These are phyloP conservation scores for Anaspis maculata DNA, from an alignment of 2,888 invertebrate species.

Conservation along the genomic window DNA sequence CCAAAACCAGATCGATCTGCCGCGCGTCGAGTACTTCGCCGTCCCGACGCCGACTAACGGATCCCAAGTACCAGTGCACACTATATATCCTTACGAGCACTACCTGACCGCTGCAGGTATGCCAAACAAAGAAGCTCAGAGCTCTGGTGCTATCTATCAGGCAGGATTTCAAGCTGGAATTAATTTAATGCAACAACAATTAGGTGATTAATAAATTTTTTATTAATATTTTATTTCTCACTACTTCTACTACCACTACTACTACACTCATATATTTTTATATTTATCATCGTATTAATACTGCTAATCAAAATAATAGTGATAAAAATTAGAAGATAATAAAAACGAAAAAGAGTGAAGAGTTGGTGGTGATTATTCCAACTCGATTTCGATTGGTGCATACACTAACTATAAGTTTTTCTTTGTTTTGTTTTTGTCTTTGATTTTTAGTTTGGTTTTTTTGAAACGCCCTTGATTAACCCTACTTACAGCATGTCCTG, in stretches of 20 bases:
- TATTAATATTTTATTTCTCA: too few species aligned
- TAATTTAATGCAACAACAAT: conserved; percentile 37
- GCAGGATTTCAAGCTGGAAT: conserved; percentile 42
- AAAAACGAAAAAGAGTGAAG: too few species aligned
- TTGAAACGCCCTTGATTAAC: conserved; percentile 2
- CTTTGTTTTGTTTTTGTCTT: too few species aligned
- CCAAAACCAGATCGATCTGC: conserved; percentile 34
- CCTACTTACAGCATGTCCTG: conserved; percentile 30
- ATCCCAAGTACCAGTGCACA: conserved; percentile 36
- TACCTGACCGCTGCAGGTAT: conserved; percentile 41
- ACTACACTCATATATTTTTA: too few species aligned
- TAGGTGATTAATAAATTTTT: conserved; percentile 28
- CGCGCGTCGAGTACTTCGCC: conserved; percentile 44
- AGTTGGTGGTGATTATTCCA: too few species aligned
- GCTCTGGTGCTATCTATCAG: conserved; percentile 34
- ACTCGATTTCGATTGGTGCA: too few species aligned
- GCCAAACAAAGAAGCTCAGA: conserved; percentile 32
- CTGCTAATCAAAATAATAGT: too few species aligned
- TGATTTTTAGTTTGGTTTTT: conserved; percentile 1
- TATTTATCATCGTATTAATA: too few species aligned
- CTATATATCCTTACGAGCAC: conserved; percentile 40
- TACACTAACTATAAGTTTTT: too few species aligned
- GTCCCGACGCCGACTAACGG: conserved; percentile 37
- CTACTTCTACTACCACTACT: too few species aligned
- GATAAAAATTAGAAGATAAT: too few species aligned